Percentiles rank a stretch among this genome's conserved stretches.
phyloP scores from a whole-genome alignment of 2,797 vertebrate species.

The Myripristis jacobus region DNA sequence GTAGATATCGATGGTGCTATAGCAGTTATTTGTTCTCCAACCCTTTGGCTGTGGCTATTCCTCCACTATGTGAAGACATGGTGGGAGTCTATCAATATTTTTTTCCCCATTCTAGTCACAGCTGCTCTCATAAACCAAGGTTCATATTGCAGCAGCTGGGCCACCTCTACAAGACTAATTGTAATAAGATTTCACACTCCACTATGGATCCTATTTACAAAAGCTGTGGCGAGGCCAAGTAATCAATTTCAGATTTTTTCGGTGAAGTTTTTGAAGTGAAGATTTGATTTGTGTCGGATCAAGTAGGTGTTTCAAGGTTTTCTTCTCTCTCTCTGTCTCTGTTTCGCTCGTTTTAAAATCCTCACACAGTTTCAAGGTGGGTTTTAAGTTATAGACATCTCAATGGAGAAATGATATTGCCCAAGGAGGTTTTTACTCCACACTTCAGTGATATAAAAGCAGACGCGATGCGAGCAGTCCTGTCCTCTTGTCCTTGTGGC shows the following conservation, averaged over 20 bases:
- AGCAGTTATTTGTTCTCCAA: conserved; percentile 64
- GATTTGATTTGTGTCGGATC: conserved; percentile 21
- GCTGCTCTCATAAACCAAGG: conserved; percentile 67
- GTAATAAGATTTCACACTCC: conserved; percentile 53
- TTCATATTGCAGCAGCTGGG: conserved; percentile 75
- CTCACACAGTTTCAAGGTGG: conserved; percentile 23
- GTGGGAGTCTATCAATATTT: conserved; percentile 42
- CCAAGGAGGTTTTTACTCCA: not conserved
- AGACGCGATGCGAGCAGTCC: conserved; percentile 9
- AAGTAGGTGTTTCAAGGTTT: not conserved
- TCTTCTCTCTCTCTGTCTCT: too few species aligned
- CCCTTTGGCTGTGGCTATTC: conserved; percentile 56
- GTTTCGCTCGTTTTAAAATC: not conserved
- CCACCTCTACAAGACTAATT: conserved; percentile 62
- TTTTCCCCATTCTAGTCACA: conserved; percentile 47
- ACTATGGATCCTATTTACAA: conserved; percentile 44
- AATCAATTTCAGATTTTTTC: conserved; percentile 47
- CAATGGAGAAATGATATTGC: not conserved
- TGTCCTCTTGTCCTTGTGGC: conserved; percentile 45
- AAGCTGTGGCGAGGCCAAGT: conserved; percentile 30
- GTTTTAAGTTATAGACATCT: conserved; percentile 17
- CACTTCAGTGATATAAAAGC: conserved; percentile 11
- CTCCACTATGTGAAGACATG: conserved; percentile 52
- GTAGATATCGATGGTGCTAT: conserved; percentile 58
- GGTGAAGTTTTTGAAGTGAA: conserved; percentile 43